Base-by-base conservation (phyloP, 2,888 invertebrate species). In the Drosophila fungiperda region DNA sequence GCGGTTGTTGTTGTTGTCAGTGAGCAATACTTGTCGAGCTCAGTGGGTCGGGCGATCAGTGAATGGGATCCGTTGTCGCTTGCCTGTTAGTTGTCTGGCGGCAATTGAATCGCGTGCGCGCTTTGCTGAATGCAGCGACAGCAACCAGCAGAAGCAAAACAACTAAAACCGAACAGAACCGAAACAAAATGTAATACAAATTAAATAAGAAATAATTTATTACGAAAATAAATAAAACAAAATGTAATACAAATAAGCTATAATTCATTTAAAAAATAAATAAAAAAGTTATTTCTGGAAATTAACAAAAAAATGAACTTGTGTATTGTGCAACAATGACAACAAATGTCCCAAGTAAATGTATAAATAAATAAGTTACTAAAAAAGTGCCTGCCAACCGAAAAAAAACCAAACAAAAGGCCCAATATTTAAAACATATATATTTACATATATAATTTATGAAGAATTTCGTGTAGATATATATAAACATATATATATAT, bases 101-200 rank as follows among this genome's bases (percentile, higher is more conserved):
- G 73, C 90, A 84, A 89, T 84, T 82, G 85, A 84, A 87, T 73
- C 80, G 85, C 76, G 87, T 84, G 82, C 73, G 85, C 82, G 88
- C 57, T 89, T 65, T 42, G 76, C 88, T 89, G 36, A 73, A 73
- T 42, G 62, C 81, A 69, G 73, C 75, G 69, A 75, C 67, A 71
- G 73, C 83, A 70, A 79, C 49, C 54, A 65, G 61, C 38, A 48
- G 62, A 61, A 38, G 63, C 52, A 57, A 11, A 50, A 52, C 49
- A 67, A 38, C 58, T n/a, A 54, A 15, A 58, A 53, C 29, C 58
- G 48, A 68, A 33, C 48, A 55, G 20, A 62, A 49, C 57, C 49
- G 12, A 65, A 61, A 32, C 50, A 63, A 68, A 54, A 55, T 60
- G 65, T 66, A 68, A 70, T 65, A 61, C 59, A 55, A 59, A 59